These are phyloP conservation scores for Equus quagga DNA, from an alignment of 2,113 vertebrate genomes.

Conservation along the genomic window DNA sequence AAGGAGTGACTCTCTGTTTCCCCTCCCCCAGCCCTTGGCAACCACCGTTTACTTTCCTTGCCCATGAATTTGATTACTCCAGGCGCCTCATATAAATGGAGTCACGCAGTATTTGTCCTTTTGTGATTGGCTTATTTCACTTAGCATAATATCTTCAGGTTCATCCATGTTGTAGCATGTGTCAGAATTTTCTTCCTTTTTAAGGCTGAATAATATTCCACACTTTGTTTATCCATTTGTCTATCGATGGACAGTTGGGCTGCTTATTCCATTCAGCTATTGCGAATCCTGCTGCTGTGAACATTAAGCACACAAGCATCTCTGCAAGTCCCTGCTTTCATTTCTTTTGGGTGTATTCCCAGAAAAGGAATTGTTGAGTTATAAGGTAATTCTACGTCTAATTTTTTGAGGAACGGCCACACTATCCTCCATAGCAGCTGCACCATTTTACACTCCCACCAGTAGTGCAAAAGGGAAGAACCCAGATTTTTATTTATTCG, in stretches of 20 bases:
- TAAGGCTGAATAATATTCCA: neutral
- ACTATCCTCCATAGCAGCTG: fast-evolving
- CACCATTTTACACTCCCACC: neutral
- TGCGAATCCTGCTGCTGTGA: neutral
- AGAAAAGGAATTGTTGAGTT: neutral
- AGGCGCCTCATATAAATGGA: fast-evolving
- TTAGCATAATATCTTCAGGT: neutral
- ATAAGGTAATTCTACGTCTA: fast-evolving
- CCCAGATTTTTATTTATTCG: neutral
- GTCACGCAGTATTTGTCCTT: fast-evolving
- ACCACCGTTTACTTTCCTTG: fast-evolving
- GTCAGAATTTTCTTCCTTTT: neutral
- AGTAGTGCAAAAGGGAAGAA: neutral
- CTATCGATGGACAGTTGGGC: neutral
- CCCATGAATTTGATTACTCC: no score
- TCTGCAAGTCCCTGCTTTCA: neutral
- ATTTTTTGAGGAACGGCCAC: neutral
- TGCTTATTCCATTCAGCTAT: neutral
- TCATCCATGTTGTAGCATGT: fast-evolving
- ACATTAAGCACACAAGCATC: fast-evolving
- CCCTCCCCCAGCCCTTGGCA: neutral
- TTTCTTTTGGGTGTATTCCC: neutral
- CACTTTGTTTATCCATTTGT: fast-evolving
- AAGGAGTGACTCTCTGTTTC: fast-evolving
- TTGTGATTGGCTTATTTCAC: neutral